Evolutionary conservation across 2,888 invertebrate species (phyloP), one percentile per base, ranked within the genome.

Genomic region (Ornithoptera priamus): DNA sequence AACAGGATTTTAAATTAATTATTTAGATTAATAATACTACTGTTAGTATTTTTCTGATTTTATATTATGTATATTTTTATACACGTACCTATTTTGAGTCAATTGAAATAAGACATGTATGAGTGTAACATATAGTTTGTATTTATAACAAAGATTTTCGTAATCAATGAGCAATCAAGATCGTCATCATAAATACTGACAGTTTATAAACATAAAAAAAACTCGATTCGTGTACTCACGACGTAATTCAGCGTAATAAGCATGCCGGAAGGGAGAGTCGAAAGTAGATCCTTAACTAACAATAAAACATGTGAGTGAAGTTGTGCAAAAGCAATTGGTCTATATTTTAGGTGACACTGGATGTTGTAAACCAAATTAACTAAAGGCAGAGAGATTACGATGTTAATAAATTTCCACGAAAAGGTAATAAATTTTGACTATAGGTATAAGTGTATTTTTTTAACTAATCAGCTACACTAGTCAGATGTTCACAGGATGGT

Each of bases 301-400:
- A 88, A 87, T 86, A 80, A 77, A 81, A 77, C 76, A 76, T 78
- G 78, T 81, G 80, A 79, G 80, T 76, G 75, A 80, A 68, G 75
- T 77, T 75, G 75, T 81, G 73, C 75, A 81, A 84, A 83, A 80
- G 69, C 57, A 58, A 58, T 58, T 22, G 24, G 18, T 20, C 73
- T 77, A 77, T 68, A 68, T 61, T 36, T 68, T 24, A 24, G 22
- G 20, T 22, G 57, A 58, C 22, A 58, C 22, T 22, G 2, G 8
- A 22, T 22, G 10, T 60, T 36, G 3, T 4, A n/a, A 60, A 36
- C 15, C n/a, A 39, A 64, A 39, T 17, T 30, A 56, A 5, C 30
- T n/a, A 53, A n/a, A 46, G 46, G 17, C 42, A 24, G 22, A 60
- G 17, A 30, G 30, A 5, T 30, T 30, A 30, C 30, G 30, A 30